A percentile compares a stretch with the other conserved stretches of the same genome.
phyloP scores from a whole-genome alignment of 2,113 vertebrate genomes.

The Plestiodon gilberti region DNA sequence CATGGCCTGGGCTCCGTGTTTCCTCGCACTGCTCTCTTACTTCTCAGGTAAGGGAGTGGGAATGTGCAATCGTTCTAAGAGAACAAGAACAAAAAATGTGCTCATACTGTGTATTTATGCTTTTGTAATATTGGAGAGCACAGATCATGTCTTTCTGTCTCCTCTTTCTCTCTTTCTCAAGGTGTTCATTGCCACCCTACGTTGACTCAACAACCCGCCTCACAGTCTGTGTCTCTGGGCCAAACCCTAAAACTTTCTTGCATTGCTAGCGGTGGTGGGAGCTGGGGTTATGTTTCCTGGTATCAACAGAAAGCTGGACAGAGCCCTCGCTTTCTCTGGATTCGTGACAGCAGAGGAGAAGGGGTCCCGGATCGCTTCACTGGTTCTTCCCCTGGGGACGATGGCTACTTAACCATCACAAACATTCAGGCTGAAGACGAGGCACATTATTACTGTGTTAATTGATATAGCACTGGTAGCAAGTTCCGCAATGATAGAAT shows the following conservation, averaged over 20 bases:
- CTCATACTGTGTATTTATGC: too few species aligned
- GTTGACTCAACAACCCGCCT: constrained; percentile 5
- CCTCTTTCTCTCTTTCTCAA: background rate
- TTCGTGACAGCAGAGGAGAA: background rate
- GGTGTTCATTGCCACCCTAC: background rate
- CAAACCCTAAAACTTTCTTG: background rate
- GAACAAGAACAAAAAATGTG: too few species aligned
- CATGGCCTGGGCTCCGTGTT: background rate
- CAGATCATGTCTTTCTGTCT: background rate
- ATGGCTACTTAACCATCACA: constrained; percentile 24
- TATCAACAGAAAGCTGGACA: background rate
- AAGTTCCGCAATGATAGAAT: background rate
- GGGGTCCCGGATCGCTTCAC: constrained; percentile 34
- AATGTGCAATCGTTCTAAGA: background rate
- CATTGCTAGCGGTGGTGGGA: background rate
- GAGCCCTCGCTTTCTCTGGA: background rate
- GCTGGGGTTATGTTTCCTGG: background rate
- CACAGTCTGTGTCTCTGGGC: constrained; percentile 1
- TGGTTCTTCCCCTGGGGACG: background rate
- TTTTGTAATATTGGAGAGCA: background rate
- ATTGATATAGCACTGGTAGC: background rate
- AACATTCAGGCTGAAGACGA: constrained; percentile 5
- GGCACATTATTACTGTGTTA: constrained; percentile 11
- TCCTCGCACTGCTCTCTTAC: background rate
- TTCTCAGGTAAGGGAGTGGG: background rate